Evolutionary conservation across 2,888 invertebrate species (phyloP), one percentile per base, ranked within the genome.

Genomic region (Aplocera efformata): DNA sequence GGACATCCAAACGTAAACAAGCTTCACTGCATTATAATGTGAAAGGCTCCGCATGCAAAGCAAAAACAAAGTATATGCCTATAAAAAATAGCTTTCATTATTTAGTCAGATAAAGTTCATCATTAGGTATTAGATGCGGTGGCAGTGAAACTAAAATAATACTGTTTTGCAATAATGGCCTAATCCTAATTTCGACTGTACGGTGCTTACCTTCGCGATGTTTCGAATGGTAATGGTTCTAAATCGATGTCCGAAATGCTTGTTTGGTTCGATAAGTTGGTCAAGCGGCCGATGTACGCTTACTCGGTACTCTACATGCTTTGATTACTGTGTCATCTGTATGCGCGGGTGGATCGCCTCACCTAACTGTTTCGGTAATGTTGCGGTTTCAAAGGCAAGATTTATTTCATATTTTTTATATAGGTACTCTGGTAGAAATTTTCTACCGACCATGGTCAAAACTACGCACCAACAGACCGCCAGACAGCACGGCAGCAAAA

Each of bases 221-320:
- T 61, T 66, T 57, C 49, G 81, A 76, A 83, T 83, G 61, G 72
- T 70, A 83, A 84, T 78, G 71, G 68, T 50, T 52, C 59, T 78
- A 75, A 81, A 81, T 77, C 58, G 66, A 58, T 58, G 63, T 56
- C 53, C 63, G 56, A 67, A 73, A 66, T 64, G 63, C 56, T 60
- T 53, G 63, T 60, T 67, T 72, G 70, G 67, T 69, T 70, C 71
- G 67, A 67, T 66, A 76, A 74, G 76, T 82, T 75, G 81, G 80
- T 75, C 79, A 80, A 66, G 71, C 68, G 70, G 64, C 58, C 69
- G 69, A 50, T 61, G 68, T 60, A 65, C 69, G 64, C 54, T 63
- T 57, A 28, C 23, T 24, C 50, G 55, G 48, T 48, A 59, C 58
- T 57, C 56, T 63, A 58, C 55, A 63, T 55, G 61, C 56, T 51